Evolutionary conservation across 2,888 invertebrate genomes (phyloP), one percentile per base, ranked within the genome.

Genomic region (Pilophorus perplexus): DNA sequence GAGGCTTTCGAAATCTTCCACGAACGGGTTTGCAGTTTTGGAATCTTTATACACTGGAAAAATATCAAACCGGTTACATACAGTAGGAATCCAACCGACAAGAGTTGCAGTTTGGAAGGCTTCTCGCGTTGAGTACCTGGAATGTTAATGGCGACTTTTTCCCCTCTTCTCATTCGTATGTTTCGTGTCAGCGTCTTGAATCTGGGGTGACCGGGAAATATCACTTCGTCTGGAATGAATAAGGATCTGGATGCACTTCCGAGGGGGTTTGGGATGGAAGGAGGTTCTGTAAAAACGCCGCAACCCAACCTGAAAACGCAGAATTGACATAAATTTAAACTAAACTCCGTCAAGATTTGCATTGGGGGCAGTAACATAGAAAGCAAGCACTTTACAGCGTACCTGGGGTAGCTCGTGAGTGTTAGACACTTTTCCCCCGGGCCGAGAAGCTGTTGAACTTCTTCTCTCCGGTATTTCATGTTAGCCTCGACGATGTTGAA

Each of bases 401-500:
- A 90, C 91, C 94, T 89, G 68, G 93, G 97, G 79, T 93, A 99
- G 80, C 88, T 90, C 2, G 96, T 96, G 69, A 99, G 81, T 67
- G 93, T 91, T 82, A 98, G 85, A 66, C 95, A 82, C 71, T 86
- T 85, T 80, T 96, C 95, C 71, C 90, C 90, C 55, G 84, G 82
- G 70, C 82, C 80, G 62, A 98, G 80, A 67, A 90, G 79, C 72
- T 86, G 83, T 67, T 87, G 85, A 1, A 86, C 89, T 79, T 96
- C 95, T 72, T 92, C 87, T 71, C 96, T 83, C 55, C 94, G 83
- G 74, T 88, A 85, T 72, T 84, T 86, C 99, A 99, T 99, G 78
- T 98, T 99, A 4, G 94, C 92, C 78, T 99, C 99, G 3, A 99
- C 98, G 68, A 95, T 87, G 78, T 98, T 99, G 78, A 99, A 96